Conservation (phyloP, 2,888 invertebrate genomes). For the Lochmaea capreae region DNA sequence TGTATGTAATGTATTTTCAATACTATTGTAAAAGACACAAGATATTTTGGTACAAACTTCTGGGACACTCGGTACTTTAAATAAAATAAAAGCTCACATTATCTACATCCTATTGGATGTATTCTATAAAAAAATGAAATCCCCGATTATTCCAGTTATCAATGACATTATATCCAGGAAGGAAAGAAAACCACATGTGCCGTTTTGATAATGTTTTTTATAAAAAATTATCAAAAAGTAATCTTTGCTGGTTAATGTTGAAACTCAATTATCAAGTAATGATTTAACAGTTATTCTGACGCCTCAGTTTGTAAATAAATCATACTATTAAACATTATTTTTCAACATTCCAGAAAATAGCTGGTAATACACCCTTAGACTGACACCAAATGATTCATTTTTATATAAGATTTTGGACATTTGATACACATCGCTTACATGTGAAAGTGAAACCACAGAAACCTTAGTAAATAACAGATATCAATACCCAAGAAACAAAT, state of each 20-base stretch:
- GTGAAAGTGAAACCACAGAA: constrained; percentile 1
- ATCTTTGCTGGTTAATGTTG: neutral
- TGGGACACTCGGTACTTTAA: neutral
- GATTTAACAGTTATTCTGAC: no score
- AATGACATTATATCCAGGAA: neutral
- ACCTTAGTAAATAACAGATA: neutral
- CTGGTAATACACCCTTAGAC: no score
- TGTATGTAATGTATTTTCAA: no score
- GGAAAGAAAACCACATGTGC: neutral
- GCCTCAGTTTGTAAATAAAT: no score
- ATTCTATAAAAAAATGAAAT: no score
- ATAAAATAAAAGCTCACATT: neutral
- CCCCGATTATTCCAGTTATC: neutral
- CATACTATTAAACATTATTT: no score
- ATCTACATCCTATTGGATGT: no score
- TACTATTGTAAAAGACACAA: no score
- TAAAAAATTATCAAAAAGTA: neutral
- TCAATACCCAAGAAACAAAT: neutral
- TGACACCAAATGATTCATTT: neutral
- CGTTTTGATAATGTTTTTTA: neutral
- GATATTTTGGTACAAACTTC: no score
- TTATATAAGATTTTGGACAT: neutral
- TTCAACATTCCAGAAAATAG: no score
- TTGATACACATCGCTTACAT: neutral
- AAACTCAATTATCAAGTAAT: no score